Percentiles rank a stretch among this genome's conserved stretches.
phyloP scores from a whole-genome alignment of 2,888 invertebrate species.

The Hydrotaea cyrtoneurina region DNA sequence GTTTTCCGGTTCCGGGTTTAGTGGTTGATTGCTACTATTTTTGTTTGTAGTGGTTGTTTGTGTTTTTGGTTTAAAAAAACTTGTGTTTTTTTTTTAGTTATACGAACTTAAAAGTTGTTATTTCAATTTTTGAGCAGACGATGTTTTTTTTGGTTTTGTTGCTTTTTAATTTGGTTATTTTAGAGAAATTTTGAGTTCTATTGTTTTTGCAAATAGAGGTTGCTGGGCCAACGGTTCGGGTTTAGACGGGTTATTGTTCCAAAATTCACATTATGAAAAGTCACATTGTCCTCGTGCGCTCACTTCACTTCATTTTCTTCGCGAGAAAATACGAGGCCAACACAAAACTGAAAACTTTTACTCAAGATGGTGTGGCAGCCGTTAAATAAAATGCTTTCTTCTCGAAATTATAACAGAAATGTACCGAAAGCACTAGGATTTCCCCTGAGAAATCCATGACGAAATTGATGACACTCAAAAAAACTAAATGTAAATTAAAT shows the following conservation, averaged over 20 bases:
- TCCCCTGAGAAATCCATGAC: constrained; percentile 52
- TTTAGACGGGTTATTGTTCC: constrained; percentile 32
- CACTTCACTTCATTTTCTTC: background rate
- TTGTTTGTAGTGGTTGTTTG: constrained; percentile 52
- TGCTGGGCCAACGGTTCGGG: constrained; percentile 59
- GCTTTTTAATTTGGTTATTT: constrained; percentile 47
- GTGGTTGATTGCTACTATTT: constrained; percentile 43
- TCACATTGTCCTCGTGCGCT: constrained; percentile 56
- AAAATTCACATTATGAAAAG: constrained; percentile 58
- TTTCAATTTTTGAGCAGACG: constrained; percentile 34
- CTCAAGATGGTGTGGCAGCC: constrained; percentile 68
- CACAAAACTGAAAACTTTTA: constrained; percentile 20
- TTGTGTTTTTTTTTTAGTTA: constrained; percentile 46
- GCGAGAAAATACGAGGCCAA: background rate
- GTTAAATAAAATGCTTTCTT: constrained; percentile 55
- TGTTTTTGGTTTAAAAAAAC: constrained; percentile 40
- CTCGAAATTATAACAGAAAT: constrained; percentile 54
- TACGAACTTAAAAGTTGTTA: constrained; percentile 51
- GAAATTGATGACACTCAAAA: background rate
- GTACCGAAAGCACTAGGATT: constrained; percentile 51
- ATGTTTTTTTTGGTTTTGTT: constrained; percentile 25
- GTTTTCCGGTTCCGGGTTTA: constrained; percentile 40
- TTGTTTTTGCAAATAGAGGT: constrained; percentile 65
- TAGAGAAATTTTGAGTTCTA: constrained; percentile 65
- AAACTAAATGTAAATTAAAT: background rate